phyloP scores from a whole-genome alignment of 2,797 vertebrate genomes.

The Phalanger gymnotis region DNA sequence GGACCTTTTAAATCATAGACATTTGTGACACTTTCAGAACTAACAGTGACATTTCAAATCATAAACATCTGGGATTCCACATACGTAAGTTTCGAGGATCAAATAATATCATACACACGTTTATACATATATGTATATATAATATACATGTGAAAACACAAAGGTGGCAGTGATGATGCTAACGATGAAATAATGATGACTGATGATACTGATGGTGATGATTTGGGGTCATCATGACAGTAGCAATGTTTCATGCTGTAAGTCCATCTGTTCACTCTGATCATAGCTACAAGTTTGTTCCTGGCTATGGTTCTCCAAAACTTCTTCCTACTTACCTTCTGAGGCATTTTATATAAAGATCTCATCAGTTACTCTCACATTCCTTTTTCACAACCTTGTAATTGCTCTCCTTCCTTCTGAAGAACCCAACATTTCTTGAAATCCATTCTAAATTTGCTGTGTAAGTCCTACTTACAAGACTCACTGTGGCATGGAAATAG shows the following conservation, averaged over 20 bases:
- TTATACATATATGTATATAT: background rate
- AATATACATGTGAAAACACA: background rate
- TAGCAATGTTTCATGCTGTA: background rate
- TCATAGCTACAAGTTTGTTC: background rate
- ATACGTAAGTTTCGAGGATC: background rate
- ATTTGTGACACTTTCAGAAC: background rate
- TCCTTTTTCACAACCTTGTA: background rate
- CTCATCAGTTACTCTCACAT: background rate
- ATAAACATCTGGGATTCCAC: background rate
- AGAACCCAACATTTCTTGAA: background rate
- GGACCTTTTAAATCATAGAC: background rate
- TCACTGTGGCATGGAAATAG: background rate
- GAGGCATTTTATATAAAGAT: background rate
- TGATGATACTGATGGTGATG: background rate
- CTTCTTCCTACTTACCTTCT: background rate
- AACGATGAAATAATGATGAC: background rate
- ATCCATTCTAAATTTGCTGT: background rate
- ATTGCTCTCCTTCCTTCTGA: background rate
- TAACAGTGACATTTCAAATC: background rate
- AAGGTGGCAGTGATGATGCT: background rate
- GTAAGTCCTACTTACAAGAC: background rate
- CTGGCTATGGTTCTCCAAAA: background rate
- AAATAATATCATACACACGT: background rate
- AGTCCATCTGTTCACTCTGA: background rate
- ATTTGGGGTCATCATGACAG: background rate